Base-by-base conservation (phyloP, 2,113 vertebrate species). In the Marmota flaviventris region DNA sequence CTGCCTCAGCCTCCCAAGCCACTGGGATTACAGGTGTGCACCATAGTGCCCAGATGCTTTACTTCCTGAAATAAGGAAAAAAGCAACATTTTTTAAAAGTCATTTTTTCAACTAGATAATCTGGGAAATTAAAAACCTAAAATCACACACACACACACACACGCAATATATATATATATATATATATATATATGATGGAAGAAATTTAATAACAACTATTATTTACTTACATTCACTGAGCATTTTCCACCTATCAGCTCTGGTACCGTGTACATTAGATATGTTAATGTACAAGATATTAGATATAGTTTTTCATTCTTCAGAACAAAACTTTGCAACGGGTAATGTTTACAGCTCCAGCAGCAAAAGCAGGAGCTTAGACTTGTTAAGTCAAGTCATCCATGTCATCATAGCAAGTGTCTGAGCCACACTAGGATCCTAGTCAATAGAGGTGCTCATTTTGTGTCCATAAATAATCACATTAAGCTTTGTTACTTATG, bases 71-170 rank as follows among this genome's bases (percentile, higher is more conserved):
- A 67, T n/a, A 42, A 83, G 53, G 51, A 51, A 48, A 63, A 51
- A 77, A 85, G 58, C 42, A 29, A 6, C 10, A 51, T 51, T 51
- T 4, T 79, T 81, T 83, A 56, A 69, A 93, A 77, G 29, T 48
- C 37, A 79, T 73, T 88, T 84, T 58, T 96, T 27, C 93, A 91
- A 42, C 8, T 73, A 73, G 63, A 73, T 51, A 48, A 45, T 34
- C 25, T 65, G 20, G 56, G 20, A 95, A 51, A 16, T 79, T 45
- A 81, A 81, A 95, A 95, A 88, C 8, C 56, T 92, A 89, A 56
- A 86, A 65, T 18, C 24, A 63, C 24, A 63, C 8, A 63, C 20
- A 58, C 13, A 58, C 13, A 22, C 13, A 58, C 18, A 20, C 13
- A 20, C 3, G 22, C 18, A 58, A n/a, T n/a, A n/a, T n/a, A n/a